Conservation (phyloP, 2,888 invertebrate species). For the Caenorhabditis zanzibari region DNA sequence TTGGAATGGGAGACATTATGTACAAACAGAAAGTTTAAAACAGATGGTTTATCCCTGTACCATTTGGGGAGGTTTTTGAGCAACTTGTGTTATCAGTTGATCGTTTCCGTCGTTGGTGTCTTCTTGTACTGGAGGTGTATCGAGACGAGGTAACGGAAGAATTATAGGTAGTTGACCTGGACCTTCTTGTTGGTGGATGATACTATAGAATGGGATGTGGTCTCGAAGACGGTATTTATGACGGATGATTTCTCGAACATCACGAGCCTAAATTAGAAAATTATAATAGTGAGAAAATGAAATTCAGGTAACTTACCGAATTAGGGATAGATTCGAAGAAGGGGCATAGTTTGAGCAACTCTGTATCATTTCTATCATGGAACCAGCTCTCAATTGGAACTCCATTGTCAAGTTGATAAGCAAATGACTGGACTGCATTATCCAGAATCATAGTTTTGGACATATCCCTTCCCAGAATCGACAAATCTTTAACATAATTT, state of each 20-base stretch:
- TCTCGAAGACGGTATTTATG: constrained; percentile 93
- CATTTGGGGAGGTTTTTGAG: constrained; percentile 47
- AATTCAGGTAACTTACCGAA: constrained; percentile 45
- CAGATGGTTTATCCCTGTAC: constrained; percentile 39
- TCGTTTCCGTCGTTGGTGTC: constrained; percentile 9
- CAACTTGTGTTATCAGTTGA: constrained; percentile 55
- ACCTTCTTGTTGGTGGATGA: constrained; percentile 36
- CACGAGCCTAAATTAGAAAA: constrained; percentile 87
- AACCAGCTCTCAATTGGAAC: constrained; percentile 99
- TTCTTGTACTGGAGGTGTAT: constrained; percentile 9
- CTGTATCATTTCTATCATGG: constrained; percentile 92
- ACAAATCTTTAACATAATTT: constrained; percentile 96
- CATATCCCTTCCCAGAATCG: constrained; percentile 93
- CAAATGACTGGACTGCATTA: constrained; percentile 93
- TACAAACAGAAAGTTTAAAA: constrained; percentile 57
- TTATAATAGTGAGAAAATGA: neutral
- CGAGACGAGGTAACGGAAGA: neutral
- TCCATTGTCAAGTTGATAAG: constrained; percentile 94
- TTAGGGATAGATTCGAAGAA: constrained; percentile 88
- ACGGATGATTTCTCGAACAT: constrained; percentile 93
- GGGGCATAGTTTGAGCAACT: constrained; percentile 93
- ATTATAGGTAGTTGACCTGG: constrained; percentile 24
- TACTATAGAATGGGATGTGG: constrained; percentile 51
- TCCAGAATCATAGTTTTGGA: constrained; percentile 92
- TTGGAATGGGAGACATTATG: constrained; percentile 52